Evolutionary conservation across 2,888 invertebrate species (phyloP).

Genomic region (Caenorhabditis doughertyi): DNA sequence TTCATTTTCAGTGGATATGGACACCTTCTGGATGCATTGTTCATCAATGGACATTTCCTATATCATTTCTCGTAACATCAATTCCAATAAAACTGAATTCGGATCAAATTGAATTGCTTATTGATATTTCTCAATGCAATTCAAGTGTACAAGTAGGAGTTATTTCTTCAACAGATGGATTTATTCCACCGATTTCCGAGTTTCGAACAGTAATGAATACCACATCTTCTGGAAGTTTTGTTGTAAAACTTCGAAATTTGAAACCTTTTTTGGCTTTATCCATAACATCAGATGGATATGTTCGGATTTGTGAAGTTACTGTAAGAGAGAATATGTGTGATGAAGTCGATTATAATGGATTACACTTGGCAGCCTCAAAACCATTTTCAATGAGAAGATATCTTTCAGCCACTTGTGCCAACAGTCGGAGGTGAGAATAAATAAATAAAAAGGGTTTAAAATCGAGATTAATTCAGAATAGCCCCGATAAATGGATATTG

Average conservation of each 20-base stretch:
- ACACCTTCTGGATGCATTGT: constrained; percentile 24
- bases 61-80: constrained; percentile 40
- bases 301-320: constrained; percentile 32
- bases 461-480: constrained; percentile 12
- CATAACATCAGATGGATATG: constrained; percentile 20
- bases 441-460: not conserved
- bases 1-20: constrained; percentile 51
- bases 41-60: constrained; percentile 42
- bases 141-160: constrained; percentile 16
- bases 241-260: constrained; percentile 45
- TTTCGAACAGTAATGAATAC: constrained; percentile 44
- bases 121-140: constrained; percentile 40
- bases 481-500: constrained; percentile 28
- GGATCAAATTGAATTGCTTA: constrained; percentile 37
- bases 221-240: constrained; percentile 45
- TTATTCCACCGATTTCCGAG: constrained; percentile 47
- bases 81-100: constrained; percentile 31
- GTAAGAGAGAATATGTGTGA: constrained; percentile 34
- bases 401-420: constrained; percentile 16
- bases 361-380: constrained; percentile 14
- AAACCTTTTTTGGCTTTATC: constrained; percentile 28
- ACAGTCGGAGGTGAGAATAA: too few relatives aligned
- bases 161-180: constrained; percentile 12
- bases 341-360: constrained; percentile 33
- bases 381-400: constrained; percentile 41